Evolutionary conservation across 2,113 vertebrate genomes (phyloP), one percentile per base, ranked within the genome.

Genomic region (Cairina moschata): DNA sequence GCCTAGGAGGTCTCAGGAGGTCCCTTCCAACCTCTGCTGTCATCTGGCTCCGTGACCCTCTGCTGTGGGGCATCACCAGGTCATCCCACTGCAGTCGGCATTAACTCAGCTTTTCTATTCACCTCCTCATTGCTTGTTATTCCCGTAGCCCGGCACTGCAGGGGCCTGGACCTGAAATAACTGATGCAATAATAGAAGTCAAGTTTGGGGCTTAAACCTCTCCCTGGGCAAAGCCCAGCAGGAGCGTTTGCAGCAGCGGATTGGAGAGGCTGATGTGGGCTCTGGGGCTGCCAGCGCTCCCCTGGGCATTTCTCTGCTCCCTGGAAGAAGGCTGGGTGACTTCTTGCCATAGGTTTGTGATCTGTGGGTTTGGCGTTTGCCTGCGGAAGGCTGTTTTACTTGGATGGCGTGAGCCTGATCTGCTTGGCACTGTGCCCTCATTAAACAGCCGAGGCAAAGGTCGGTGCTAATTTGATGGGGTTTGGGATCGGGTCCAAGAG

Each of bases 321-420:
- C 59, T 0, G 0, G 46, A 26, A 82, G 62, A 66, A 60, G 0
- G 0, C 56, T 2, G 11, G 23, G 8, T 83, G 72, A 55, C 77
- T 72, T 44, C 31, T 50, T 31, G 73, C 21, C 20, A n/a, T 8
- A 29, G 42, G 14, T 73, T 83, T 32, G 2, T 81, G 28, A 74
- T 11, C 59, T 11, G 38, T 32, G 50, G 23, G 5, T 81, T 91
- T 86, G 59, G 36, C 22, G 13, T 59, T 90, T 72, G 52, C 42
- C n/a, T 82, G 13, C 18, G 18, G 65, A 66, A 20, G 38, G 38
- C 40, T 66, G 66, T 86, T 94, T 36, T 52, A 2, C 72, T 76
- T 68, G 72, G 68, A 46, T 69, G 68, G 54, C 17, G 8, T 10
- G 16, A 86, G 73, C 65, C 76, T 32, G 32, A 65, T 48, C 73